Conservation (phyloP, 23 tunicate genomes). For the Ascidia mentula region DNA sequence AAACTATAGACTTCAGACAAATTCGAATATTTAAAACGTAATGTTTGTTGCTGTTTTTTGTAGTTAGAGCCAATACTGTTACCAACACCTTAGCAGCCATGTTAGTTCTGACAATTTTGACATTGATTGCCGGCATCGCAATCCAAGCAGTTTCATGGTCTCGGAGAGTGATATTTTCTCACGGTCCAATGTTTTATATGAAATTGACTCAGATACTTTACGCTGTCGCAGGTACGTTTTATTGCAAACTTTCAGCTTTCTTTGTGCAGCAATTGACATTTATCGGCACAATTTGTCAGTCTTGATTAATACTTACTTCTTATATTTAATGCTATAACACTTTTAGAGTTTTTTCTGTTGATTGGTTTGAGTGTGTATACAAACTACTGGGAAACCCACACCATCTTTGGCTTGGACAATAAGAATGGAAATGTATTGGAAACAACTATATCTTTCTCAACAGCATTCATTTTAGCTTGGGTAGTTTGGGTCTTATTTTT, state of each 20-base stretch:
- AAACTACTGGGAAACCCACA: background rate
- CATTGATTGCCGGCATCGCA: background rate
- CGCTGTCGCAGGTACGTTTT: background rate
- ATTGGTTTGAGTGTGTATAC: background rate
- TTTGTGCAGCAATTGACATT: too few relatives aligned
- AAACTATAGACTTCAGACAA: too few relatives aligned
- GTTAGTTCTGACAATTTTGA: background rate
- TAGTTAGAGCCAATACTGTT: background rate
- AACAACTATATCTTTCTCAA: background rate
- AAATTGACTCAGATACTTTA: background rate
- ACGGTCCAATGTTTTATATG: slow-evolving; percentile 1
- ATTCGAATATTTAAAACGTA: background rate
- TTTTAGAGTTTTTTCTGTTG: background rate
- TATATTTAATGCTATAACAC: too few relatives aligned
- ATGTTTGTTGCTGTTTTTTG: background rate
- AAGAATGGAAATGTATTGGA: background rate
- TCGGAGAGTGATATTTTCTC: background rate
- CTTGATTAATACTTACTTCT: too few relatives aligned
- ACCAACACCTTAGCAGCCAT: background rate
- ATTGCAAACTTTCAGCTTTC: too few relatives aligned
- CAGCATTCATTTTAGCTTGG: background rate
- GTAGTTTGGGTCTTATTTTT: background rate
- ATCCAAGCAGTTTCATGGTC: background rate
- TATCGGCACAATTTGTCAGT: too few relatives aligned
- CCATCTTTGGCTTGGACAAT: background rate